Percentiles rank a stretch among this genome's conserved stretches.
phyloP scores from a whole-genome alignment of 2,797 vertebrate species.

The Pangasius djambal region DNA sequence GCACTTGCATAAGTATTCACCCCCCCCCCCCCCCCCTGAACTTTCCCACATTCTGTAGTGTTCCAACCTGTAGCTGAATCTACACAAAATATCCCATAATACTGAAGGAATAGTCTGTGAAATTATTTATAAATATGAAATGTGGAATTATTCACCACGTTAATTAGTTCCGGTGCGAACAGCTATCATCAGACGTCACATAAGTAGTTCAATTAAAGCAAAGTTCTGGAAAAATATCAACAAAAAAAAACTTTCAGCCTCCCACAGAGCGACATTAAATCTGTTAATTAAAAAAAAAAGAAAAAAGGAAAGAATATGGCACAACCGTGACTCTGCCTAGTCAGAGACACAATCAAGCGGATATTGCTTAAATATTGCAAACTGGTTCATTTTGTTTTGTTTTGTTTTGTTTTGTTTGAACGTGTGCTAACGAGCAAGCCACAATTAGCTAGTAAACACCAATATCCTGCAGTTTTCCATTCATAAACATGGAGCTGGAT shows the following conservation, averaged over 20 bases:
- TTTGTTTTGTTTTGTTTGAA: neutral
- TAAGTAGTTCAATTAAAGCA: neutral
- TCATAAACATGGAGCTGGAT: neutral
- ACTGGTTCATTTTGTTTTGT: neutral
- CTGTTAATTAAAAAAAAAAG: neutral
- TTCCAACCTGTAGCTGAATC: no score
- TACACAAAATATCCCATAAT: no score
- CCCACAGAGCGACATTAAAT: neutral
- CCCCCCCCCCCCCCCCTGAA: no score
- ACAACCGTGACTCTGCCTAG: neutral
- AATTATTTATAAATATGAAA: neutral
- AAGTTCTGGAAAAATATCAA: neutral
- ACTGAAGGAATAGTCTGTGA: neutral
- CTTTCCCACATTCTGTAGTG: no score
- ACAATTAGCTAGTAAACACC: neutral
- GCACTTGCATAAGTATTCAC: no score
- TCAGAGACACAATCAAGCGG: neutral
- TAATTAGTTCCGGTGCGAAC: neutral
- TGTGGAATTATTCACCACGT: neutral
- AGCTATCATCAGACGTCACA: neutral
- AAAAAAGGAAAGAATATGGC: neutral
- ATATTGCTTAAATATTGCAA: neutral
- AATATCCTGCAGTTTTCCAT: neutral
- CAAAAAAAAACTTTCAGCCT: neutral
- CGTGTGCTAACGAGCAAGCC: no score